Conservation (phyloP, 2,888 invertebrate genomes). For the Chrysolina oricalcia region DNA sequence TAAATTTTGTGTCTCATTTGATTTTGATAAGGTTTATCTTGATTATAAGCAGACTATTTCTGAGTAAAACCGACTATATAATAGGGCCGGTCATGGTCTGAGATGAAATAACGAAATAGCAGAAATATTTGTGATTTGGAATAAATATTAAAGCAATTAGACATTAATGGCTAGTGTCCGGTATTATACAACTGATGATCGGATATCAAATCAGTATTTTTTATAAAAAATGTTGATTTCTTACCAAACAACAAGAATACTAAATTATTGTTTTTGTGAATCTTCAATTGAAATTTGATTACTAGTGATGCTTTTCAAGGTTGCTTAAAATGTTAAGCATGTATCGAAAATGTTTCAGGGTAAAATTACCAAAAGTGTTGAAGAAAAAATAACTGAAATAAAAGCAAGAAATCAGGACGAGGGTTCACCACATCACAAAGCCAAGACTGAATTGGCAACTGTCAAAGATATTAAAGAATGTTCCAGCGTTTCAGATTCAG, state of each 20-base stretch:
- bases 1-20: background rate
- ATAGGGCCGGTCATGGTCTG: too few relatives aligned
- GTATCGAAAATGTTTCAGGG: conserved; percentile 67
- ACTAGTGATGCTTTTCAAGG: background rate
- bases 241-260: too few relatives aligned
- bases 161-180: too few relatives aligned
- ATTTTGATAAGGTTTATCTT: too few relatives aligned
- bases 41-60: too few relatives aligned
- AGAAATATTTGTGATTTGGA: too few relatives aligned
- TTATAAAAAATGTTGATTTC: too few relatives aligned
- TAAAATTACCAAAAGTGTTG: conserved; percentile 85
- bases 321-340: background rate
- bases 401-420: conserved; percentile 71
- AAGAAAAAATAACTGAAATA: conserved; percentile 82
- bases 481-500: conserved; percentile 80
- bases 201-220: too few relatives aligned
- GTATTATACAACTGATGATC: too few relatives aligned
- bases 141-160: too few relatives aligned
- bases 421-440: conserved; percentile 60
- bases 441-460: conserved; percentile 53
- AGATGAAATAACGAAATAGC: too few relatives aligned
- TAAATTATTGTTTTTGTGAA: background rate
- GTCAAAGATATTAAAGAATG: conserved; percentile 74
- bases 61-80: too few relatives aligned
- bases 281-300: background rate